phyloP scores from a whole-genome alignment of 2,113 vertebrate genomes.

The Cairina moschata region DNA sequence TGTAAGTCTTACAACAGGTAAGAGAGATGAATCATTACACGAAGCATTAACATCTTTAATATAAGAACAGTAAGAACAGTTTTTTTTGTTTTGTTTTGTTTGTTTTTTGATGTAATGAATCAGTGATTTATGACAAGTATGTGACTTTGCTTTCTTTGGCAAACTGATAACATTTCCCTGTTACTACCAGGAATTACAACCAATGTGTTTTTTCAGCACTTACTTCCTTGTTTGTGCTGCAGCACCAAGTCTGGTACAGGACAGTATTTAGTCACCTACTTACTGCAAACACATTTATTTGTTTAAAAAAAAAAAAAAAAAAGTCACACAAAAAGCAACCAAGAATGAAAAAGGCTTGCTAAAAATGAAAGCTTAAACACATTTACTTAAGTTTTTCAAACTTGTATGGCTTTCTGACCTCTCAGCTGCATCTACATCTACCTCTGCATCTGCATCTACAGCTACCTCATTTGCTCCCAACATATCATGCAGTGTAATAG shows the following conservation, averaged over 20 bases:
- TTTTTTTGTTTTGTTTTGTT: background rate
- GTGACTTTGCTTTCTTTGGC: background rate
- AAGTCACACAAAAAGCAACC: background rate
- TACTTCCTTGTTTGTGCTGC: conserved; percentile 29
- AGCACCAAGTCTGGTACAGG: background rate
- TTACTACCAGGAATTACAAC: background rate
- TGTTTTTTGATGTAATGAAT: background rate
- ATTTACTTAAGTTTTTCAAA: background rate
- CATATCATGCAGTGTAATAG: background rate
- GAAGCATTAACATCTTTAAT: background rate
- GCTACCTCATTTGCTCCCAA: background rate
- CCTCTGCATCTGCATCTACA: background rate
- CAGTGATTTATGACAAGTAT: background rate
- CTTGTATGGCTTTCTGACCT: background rate
- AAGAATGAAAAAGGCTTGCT: background rate
- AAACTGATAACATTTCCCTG: background rate
- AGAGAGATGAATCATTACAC: background rate
- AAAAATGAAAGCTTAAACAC: background rate
- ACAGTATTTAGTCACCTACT: background rate
- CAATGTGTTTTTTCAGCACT: background rate
- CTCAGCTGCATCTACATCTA: background rate
- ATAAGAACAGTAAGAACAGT: background rate
- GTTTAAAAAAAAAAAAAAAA: background rate
- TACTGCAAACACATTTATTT: background rate
- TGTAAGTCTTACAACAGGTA: background rate